phyloP scores from a whole-genome alignment of 2,888 invertebrate genomes.

The Sinohyriopsis cumingii region DNA sequence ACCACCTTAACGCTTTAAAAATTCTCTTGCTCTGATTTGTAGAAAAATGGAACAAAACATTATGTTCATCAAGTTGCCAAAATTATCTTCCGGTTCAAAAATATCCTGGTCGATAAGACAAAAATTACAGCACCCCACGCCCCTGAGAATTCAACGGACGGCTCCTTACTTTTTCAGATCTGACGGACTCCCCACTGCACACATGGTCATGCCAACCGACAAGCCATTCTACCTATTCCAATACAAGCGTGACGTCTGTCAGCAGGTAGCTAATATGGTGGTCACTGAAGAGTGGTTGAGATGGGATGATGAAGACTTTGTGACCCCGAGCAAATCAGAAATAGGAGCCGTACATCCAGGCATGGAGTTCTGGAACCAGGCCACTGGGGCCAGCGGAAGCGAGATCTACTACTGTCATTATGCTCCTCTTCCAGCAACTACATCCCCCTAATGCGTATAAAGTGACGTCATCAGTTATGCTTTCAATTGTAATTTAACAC shows the following conservation, averaged over 20 bases:
- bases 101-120: too few relatives aligned
- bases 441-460: too few relatives aligned
- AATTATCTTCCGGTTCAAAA: too few relatives aligned
- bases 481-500: too few relatives aligned
- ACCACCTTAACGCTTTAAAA: too few relatives aligned
- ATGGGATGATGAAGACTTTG: conserved; percentile 38
- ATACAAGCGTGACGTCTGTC: conserved; percentile 36
- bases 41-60: too few relatives aligned
- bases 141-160: too few relatives aligned
- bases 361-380: conserved; percentile 41
- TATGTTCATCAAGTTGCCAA: too few relatives aligned
- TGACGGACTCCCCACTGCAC: conserved; percentile 32
- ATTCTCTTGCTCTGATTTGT: too few relatives aligned
- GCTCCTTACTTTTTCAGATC: conserved; percentile 18
- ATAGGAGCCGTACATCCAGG: conserved; percentile 35
- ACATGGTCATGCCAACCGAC: conserved; percentile 34
- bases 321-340: conserved; percentile 36
- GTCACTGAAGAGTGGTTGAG: conserved; percentile 35
- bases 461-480: too few relatives aligned
- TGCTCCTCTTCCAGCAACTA: conserved; percentile 2
- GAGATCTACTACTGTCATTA: conserved; percentile 42
- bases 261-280: conserved; percentile 41
- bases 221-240: conserved; percentile 43
- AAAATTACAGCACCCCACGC: too few relatives aligned
- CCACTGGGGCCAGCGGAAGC: conserved; percentile 37